Percentiles rank a stretch among this genome's conserved stretches.
Evolutionary conservation across 2,113 vertebrate genomes (phyloP).

Genomic region (Nansenia antarctica): DNA sequence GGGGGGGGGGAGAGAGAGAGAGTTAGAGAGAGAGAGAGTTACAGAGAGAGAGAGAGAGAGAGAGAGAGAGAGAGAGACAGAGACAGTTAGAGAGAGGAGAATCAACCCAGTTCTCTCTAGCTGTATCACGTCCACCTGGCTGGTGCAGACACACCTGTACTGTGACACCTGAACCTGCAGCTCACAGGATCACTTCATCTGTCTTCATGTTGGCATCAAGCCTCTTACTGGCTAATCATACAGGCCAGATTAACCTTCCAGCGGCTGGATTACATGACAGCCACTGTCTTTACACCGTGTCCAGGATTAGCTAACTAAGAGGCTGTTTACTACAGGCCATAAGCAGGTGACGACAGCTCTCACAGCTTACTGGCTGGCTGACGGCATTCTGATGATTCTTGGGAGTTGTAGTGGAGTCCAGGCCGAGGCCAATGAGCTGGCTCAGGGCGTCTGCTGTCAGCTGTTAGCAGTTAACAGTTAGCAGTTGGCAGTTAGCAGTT

Average conservation of each 20-base stretch:
- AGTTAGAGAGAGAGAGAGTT: too few relatives aligned
- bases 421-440: too few relatives aligned
- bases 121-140: too few relatives aligned
- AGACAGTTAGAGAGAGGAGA: too few relatives aligned
- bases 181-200: not conserved
- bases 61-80: too few relatives aligned
- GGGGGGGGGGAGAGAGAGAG: too few relatives aligned
- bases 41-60: too few relatives aligned
- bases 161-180: not conserved
- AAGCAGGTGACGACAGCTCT: not conserved
- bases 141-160: not conserved
- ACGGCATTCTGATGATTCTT: not conserved
- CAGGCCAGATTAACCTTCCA: not conserved
- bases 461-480: too few relatives aligned
- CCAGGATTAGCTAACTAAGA: conserved; percentile 11
- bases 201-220: not conserved
- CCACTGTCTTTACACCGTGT: not conserved
- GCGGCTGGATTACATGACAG: not conserved
- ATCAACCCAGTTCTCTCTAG: too few relatives aligned
- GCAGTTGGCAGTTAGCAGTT: too few relatives aligned
- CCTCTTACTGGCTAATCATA: conserved; percentile 11
- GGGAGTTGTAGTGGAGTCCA: not conserved
- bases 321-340: not conserved
- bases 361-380: not conserved
- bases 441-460: too few relatives aligned